phyloP scores from a whole-genome alignment of 1,140 invertebrate species.

The Macrocentrus cingulum region DNA sequence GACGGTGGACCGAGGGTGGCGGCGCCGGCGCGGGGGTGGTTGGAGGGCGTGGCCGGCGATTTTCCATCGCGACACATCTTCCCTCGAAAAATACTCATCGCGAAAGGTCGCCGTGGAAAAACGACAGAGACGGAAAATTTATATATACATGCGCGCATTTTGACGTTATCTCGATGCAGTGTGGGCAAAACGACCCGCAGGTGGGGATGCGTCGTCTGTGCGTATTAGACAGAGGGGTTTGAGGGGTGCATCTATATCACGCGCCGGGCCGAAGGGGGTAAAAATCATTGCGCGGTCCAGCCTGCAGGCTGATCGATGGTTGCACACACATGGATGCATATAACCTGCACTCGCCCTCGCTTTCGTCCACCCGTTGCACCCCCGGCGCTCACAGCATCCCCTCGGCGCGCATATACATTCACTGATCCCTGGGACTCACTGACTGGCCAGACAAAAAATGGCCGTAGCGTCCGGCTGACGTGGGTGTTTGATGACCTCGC shows the following conservation, averaged over 20 bases:
- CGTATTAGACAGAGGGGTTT: conserved; percentile 29
- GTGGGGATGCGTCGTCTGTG: conserved; percentile 15
- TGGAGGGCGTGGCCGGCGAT: conserved; percentile 22
- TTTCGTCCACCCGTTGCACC: conserved; percentile 20
- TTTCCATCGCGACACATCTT: conserved; percentile 23
- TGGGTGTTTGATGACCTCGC: conserved; percentile 59
- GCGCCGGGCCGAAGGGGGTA: conserved; percentile 57
- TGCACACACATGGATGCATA: conserved; percentile 42
- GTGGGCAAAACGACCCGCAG: too few relatives aligned
- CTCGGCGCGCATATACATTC: conserved; percentile 42
- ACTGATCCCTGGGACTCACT: conserved; percentile 60
- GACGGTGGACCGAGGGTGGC: conserved; percentile 26
- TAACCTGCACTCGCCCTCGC: conserved; percentile 24
- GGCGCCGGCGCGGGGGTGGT: conserved; percentile 1
- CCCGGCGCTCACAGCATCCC: conserved; percentile 27
- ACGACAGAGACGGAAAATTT: conserved; percentile 15
- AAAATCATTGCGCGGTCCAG: conserved; percentile 61
- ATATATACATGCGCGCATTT: not conserved
- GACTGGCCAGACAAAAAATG: conserved; percentile 61
- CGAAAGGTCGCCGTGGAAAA: conserved; percentile 2
- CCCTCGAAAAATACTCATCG: too few relatives aligned
- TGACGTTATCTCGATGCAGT: too few relatives aligned
- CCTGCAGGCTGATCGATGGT: conserved; percentile 61
- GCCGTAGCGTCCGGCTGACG: conserved; percentile 56
- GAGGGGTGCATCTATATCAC: conserved; percentile 13